phyloP scores from a whole-genome alignment of 2,797 vertebrate species.

The Sebastes itinus region DNA sequence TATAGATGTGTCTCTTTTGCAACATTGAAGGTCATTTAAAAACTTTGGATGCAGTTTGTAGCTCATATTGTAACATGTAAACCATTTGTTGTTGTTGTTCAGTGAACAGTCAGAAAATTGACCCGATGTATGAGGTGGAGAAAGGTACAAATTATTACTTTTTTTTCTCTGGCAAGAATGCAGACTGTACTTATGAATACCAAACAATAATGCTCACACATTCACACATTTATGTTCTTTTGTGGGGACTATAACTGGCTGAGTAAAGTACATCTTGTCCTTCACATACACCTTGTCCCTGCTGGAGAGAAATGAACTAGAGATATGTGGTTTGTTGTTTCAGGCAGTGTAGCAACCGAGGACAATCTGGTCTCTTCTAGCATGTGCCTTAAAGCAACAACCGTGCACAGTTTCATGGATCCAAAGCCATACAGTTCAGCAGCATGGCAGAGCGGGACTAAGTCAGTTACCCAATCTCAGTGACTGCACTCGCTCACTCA shows the following conservation, averaged over 20 bases:
- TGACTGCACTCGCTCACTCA: background rate
- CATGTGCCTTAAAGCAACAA: conserved; percentile 32
- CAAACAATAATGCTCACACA: background rate
- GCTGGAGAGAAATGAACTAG: conserved; percentile 62
- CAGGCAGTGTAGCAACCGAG: conserved; percentile 22
- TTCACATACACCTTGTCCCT: conserved; percentile 35
- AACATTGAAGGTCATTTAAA: conserved; percentile 29
- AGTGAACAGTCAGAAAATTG: background rate
- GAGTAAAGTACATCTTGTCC: background rate
- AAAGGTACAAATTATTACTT: background rate
- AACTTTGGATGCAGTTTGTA: background rate
- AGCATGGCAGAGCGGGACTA: conserved; percentile 4
- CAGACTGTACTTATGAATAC: background rate
- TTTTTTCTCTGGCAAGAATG: background rate
- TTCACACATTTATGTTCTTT: background rate
- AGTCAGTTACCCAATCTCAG: conserved; percentile 12
- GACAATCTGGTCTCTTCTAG: conserved; percentile 43
- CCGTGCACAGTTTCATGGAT: conserved; percentile 9
- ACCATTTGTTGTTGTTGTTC: background rate
- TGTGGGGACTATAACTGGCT: background rate
- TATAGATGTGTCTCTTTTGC: background rate
- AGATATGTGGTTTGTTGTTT: conserved; percentile 39
- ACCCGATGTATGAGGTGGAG: background rate
- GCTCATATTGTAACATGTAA: background rate
- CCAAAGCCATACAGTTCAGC: background rate